A percentile compares a stretch with the other conserved stretches of the same genome.
Conservation (phyloP, 92 coral and sea anemone genomes). For the Muricea muricata region DNA sequence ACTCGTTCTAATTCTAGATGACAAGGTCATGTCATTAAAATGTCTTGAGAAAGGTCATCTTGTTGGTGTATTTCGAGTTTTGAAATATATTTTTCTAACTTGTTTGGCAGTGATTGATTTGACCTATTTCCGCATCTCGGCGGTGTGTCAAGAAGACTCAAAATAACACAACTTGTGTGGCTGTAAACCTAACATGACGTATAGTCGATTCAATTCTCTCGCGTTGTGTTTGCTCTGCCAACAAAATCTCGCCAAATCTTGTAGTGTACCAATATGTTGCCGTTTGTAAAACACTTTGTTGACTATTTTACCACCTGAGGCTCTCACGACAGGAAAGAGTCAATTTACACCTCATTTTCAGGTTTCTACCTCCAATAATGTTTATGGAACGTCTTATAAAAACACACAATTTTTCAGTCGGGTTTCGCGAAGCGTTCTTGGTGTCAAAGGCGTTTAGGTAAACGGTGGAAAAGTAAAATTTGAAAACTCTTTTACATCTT, state of each 20-base stretch:
- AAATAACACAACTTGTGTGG: background rate
- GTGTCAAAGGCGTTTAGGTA: too few relatives aligned
- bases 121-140: constrained; percentile 3
- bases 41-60: constrained; percentile 9
- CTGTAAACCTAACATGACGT: too few relatives aligned
- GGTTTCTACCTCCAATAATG: background rate
- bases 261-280: background rate
- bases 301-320: constrained; percentile 10
- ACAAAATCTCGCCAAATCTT: background rate
- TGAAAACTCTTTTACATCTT: too few relatives aligned
- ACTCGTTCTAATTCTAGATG: background rate
- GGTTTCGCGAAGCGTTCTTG: too few relatives aligned
- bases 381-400: too few relatives aligned
- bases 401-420: too few relatives aligned
- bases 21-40: constrained; percentile 1
- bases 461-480: too few relatives aligned
- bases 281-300: background rate
- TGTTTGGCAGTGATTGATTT: constrained; percentile 9
- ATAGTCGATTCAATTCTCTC: constrained; percentile 2
- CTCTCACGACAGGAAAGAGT: background rate
- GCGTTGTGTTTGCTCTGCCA: background rate
- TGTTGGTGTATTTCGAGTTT: background rate
- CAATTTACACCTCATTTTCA: constrained; percentile 30
- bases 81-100: constrained; percentile 3
- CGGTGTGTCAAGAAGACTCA: background rate